Evolutionary conservation across 2,113 vertebrate genomes (phyloP).

Genomic region (Alligator sinensis): DNA sequence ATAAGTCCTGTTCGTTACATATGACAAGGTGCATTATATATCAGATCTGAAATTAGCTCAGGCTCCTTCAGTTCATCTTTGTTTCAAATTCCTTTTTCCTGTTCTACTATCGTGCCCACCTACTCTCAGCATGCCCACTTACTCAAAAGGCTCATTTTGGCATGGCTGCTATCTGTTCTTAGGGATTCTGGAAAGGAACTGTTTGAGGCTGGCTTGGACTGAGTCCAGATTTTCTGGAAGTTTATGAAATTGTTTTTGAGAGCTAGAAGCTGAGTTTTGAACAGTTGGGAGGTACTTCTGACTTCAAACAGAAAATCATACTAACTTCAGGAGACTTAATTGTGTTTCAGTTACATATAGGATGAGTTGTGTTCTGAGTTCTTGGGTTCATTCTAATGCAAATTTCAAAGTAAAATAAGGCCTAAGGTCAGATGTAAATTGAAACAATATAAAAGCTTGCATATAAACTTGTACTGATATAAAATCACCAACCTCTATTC

Average conservation of each 20-base stretch:
- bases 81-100: background rate
- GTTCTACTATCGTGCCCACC: background rate
- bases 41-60: background rate
- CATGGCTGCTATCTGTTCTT: background rate
- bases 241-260: background rate
- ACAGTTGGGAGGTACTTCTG: background rate
- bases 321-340: background rate
- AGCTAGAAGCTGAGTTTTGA: background rate
- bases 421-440: background rate
- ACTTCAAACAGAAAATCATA: conserved; percentile 14
- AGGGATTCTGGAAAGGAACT: background rate
- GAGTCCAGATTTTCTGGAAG: background rate
- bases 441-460: background rate
- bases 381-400: background rate
- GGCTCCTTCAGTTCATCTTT: background rate
- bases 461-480: background rate
- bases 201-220: background rate
- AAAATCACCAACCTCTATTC: background rate
- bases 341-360: background rate
- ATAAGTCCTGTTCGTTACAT: background rate
- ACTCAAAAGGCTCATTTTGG: background rate
- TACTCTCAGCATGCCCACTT: no score
- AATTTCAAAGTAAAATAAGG: background rate
- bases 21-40: background rate
- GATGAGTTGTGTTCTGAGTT: background rate